phyloP scores from a whole-genome alignment of 2,888 invertebrate genomes.

The Polydrusus pterygomalis region DNA sequence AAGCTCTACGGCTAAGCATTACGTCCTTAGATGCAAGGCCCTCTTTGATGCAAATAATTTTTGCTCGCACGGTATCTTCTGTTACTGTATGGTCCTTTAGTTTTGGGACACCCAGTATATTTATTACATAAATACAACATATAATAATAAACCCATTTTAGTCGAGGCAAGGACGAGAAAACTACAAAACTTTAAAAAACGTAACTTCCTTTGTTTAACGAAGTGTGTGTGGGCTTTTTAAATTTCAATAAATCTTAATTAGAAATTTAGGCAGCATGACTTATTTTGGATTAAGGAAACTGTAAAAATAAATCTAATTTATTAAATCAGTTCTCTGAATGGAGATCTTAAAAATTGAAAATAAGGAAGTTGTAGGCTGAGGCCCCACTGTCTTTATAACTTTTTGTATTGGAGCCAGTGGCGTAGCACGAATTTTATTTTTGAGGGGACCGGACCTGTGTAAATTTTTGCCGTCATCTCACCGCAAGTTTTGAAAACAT shows the following conservation, averaged over 20 bases:
- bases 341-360: constrained; percentile 26
- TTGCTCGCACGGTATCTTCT: too few species aligned
- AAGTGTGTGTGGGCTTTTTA: constrained; percentile 24
- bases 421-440: too few species aligned
- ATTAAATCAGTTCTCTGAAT: constrained; percentile 40
- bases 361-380: constrained; percentile 42
- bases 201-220: constrained; percentile 32
- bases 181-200: constrained; percentile 1
- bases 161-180: background rate
- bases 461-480: too few species aligned
- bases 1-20: too few species aligned
- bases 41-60: too few species aligned
- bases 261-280: constrained; percentile 10
- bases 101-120: too few species aligned
- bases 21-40: too few species aligned
- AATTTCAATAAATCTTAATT: constrained; percentile 32
- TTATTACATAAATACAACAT: too few species aligned
- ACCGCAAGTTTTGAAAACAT: too few species aligned
- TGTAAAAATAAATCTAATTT: constrained; percentile 33
- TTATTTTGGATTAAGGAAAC: constrained; percentile 31
- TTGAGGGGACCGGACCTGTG: too few species aligned
- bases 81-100: too few species aligned
- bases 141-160: background rate
- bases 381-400: background rate
- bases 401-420: too few species aligned